phyloP scores from a whole-genome alignment of 2,113 vertebrate genomes.

The Archocentrus centrarchus region DNA sequence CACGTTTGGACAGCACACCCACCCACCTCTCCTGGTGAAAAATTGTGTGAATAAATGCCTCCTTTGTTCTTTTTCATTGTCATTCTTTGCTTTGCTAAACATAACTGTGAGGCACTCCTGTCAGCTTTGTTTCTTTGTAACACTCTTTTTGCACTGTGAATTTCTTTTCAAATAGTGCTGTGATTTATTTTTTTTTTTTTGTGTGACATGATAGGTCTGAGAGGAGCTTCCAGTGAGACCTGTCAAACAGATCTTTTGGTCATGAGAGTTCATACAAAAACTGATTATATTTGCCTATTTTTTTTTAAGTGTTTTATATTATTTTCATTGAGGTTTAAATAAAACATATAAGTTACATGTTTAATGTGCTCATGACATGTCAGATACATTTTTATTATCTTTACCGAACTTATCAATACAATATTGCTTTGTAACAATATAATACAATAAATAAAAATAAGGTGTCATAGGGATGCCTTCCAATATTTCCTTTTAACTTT shows the following conservation, averaged over 20 bases:
- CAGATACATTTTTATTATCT: neutral
- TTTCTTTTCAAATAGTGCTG: neutral
- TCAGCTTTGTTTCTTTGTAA: constrained; percentile 12
- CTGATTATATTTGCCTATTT: neutral
- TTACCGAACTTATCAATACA: neutral
- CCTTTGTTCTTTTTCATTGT: constrained; percentile 20
- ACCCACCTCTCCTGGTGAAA: constrained; percentile 6
- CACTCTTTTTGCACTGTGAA: constrained; percentile 2
- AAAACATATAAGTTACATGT: neutral
- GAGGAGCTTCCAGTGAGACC: neutral
- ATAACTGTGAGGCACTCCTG: constrained; percentile 7
- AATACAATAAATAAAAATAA: neutral
- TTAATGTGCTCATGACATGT: neutral
- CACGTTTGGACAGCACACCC: neutral
- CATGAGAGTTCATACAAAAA: neutral
- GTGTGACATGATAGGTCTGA: neutral
- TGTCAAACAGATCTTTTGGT: neutral
- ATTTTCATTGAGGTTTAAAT: neutral
- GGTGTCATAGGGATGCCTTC: neutral
- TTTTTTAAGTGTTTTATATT: neutral
- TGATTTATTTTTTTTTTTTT: neutral
- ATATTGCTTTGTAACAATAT: neutral
- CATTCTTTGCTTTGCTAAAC: constrained; percentile 21
- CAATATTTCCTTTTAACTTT: neutral
- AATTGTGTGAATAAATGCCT: constrained; percentile 22